phyloP scores from a whole-genome alignment of 2,113 vertebrate genomes.

The Falco punctatus region DNA sequence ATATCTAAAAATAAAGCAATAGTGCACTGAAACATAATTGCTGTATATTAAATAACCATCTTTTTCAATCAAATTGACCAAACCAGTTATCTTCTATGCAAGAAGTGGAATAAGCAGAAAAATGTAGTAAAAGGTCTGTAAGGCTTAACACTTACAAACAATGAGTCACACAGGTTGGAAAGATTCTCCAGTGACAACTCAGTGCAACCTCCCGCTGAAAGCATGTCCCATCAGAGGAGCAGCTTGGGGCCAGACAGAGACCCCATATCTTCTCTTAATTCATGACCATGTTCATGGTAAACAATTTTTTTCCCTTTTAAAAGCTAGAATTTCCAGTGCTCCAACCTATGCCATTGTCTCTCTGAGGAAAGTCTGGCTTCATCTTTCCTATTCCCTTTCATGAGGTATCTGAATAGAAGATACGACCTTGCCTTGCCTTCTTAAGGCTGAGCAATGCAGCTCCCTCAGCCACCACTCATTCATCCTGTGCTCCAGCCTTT shows the following conservation, averaged over 20 bases:
- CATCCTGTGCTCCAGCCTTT: background rate
- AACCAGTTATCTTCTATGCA: background rate
- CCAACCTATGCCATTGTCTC: background rate
- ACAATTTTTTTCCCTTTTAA: background rate
- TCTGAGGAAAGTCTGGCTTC: background rate
- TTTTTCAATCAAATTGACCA: background rate
- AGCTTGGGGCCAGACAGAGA: background rate
- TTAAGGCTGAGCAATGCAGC: background rate
- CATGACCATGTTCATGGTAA: accelerated
- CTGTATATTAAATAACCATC: background rate
- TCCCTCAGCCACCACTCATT: background rate
- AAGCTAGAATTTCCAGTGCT: background rate
- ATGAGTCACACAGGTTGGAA: accelerated
- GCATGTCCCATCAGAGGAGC: background rate
- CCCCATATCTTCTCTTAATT: background rate
- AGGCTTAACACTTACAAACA: background rate
- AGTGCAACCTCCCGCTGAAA: background rate
- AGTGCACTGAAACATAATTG: background rate
- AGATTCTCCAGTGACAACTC: background rate
- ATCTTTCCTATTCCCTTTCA: background rate
- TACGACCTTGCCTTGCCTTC: background rate
- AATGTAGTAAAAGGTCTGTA: background rate
- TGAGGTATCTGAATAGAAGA: background rate
- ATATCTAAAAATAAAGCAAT: background rate
- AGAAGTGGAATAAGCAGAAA: background rate